Conservation (phyloP, 2,888 invertebrate genomes). For the Drosophila mayaguana region DNA sequence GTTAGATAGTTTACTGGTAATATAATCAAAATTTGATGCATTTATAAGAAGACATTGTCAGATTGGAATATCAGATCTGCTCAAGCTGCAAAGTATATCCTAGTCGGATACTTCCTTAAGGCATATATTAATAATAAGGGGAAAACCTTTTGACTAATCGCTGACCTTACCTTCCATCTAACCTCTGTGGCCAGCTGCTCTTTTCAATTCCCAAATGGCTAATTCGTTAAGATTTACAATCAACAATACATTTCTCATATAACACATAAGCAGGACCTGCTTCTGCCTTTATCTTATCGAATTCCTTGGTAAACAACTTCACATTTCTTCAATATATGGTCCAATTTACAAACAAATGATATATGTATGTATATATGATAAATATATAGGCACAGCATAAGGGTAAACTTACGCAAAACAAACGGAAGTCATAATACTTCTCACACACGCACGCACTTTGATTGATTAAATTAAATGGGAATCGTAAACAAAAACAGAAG, state of each 20-base stretch:
- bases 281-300: neutral
- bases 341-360: neutral
- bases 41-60: neutral
- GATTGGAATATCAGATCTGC: too few relatives aligned
- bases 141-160: neutral
- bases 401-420: neutral
- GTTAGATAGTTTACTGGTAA: neutral
- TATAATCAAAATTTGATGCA: neutral
- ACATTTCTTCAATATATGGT: neutral
- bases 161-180: neutral
- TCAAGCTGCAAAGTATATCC: too few relatives aligned
- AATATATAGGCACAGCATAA: neutral
- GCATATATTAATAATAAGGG: neutral
- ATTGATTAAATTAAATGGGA: slow-evolving; percentile 55
- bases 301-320: neutral
- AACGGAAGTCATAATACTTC: neutral
- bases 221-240: neutral
- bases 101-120: neutral
- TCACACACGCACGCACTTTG: slow-evolving; percentile 14
- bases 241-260: neutral
- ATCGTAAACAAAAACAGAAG: slow-evolving; percentile 21
- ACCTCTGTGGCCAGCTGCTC: neutral
- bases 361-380: too few relatives aligned
- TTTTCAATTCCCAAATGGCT: neutral
- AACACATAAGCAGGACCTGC: neutral